A percentile compares a stretch with the other conserved stretches of the same genome.
These are phyloP conservation scores for Trachelus tabidus DNA, from an alignment of 2,888 invertebrate genomes.

Conservation along the genomic window DNA sequence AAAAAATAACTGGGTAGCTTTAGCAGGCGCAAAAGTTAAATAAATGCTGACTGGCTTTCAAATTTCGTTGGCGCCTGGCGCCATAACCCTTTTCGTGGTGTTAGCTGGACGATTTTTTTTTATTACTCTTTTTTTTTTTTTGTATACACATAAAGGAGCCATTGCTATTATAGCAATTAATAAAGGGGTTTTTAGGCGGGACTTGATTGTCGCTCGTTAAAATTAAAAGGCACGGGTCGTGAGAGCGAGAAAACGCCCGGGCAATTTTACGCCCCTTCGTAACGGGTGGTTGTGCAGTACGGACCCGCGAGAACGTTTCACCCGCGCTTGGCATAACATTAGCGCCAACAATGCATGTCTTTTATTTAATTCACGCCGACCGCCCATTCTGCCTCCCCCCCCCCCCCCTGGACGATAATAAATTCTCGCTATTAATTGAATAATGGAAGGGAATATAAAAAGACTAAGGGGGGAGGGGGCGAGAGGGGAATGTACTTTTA, in stretches of 20 bases:
- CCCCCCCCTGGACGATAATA: constrained; percentile 42
- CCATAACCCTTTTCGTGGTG: constrained; percentile 5
- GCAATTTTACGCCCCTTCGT: constrained; percentile 34
- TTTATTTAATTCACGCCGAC: constrained; percentile 47
- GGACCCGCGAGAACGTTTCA: constrained; percentile 15
- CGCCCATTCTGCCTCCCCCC: constrained; percentile 12
- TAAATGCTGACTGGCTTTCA: constrained; percentile 23
- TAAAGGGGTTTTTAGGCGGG: constrained; percentile 39
- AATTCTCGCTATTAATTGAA: constrained; percentile 58
- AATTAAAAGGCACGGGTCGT: constrained; percentile 39
- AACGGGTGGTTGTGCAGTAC: constrained; percentile 19
- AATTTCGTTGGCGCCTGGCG: constrained; percentile 16
- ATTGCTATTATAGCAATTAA: constrained; percentile 45
- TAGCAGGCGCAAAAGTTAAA: constrained; percentile 12
- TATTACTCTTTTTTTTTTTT: constrained; percentile 18
- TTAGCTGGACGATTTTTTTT: constrained; percentile 26
- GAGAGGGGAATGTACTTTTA: not conserved
- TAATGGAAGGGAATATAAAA: constrained; percentile 52
- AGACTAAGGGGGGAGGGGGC: not conserved
- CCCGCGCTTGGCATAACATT: constrained; percentile 37
- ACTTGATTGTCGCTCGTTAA: constrained; percentile 39
- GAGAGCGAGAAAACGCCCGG: constrained; percentile 24
- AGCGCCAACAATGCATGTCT: constrained; percentile 52
- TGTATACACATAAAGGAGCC: constrained; percentile 13
- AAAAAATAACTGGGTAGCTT: constrained; percentile 9